Percentiles rank a stretch among this genome's conserved stretches.
Conservation (phyloP, 2,888 invertebrate species). For the Stegophylla sp. region DNA sequence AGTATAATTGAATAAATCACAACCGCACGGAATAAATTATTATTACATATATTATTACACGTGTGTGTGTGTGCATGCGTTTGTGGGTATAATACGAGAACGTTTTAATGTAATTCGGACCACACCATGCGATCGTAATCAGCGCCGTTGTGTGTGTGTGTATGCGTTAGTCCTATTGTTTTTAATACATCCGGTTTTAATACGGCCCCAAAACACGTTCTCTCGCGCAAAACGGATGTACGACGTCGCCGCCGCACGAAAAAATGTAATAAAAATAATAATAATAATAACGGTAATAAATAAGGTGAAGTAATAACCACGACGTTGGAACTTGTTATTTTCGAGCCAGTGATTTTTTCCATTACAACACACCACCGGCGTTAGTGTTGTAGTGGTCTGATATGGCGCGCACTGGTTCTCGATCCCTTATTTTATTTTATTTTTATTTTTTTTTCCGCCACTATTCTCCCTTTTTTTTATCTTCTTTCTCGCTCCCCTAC, state of each 20-base stretch:
- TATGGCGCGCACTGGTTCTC: not conserved
- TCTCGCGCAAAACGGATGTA: slow-evolving; percentile 14
- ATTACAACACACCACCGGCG: slow-evolving; percentile 35
- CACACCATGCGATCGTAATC: slow-evolving; percentile 17
- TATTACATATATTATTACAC: too few species aligned
- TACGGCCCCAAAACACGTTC: slow-evolving; percentile 38
- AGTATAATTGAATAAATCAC: too few species aligned
- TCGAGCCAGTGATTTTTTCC: slow-evolving; percentile 57
- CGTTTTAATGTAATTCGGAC: not conserved
- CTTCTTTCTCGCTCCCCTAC: not conserved
- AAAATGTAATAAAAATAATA: slow-evolving; percentile 31
- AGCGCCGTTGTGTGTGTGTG: not conserved
- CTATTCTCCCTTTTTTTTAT: not conserved
- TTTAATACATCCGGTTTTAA: slow-evolving; percentile 48
- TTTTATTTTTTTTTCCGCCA: not conserved
- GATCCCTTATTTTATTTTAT: slow-evolving; percentile 43
- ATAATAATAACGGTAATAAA: slow-evolving; percentile 52
- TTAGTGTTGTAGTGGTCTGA: not conserved
- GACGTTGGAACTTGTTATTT: slow-evolving; percentile 54
- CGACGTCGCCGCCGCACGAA: not conserved
- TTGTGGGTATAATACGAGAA: too few species aligned
- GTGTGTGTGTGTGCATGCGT: not conserved
- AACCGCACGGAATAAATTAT: too few species aligned
- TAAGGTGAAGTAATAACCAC: slow-evolving; percentile 50
- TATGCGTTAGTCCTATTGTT: slow-evolving; percentile 8